Evolutionary conservation across 2,113 vertebrate species (phyloP), one percentile per base, ranked within the genome.

Genomic region (Sula dactylatra): DNA sequence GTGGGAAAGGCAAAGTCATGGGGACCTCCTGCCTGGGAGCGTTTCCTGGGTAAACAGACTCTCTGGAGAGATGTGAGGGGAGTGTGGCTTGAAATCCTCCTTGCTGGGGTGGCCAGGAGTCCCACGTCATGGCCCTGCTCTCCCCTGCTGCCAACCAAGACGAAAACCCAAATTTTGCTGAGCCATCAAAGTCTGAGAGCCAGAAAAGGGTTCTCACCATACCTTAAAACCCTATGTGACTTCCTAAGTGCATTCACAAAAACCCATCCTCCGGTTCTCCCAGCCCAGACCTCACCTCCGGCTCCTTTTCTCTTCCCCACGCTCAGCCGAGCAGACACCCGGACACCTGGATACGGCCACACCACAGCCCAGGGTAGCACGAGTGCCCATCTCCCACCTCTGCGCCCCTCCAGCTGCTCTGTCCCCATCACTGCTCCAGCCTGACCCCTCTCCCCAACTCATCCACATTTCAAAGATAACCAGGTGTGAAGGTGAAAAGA

Each of bases 151-250:
- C 32, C 31, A 54, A 2, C 10, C 29, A 27, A 32, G 36, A 59
- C 11, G 25, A 70, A 82, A 74, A 10, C 16, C 11, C 24, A 34
- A 1, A 25, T 19, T 61, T 36, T 47, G 2, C 25, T 87, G 59
- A 34, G 26, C 32, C 49, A 24, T 10, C n/a, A 6, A 62, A 26
- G 13, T 0, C 86, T 7, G 40, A 32, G 70, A 79, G 24, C 31
- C 36, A 11, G 0, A 0, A 1, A 10, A 14, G 52, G 9, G 3
- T 16, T 71, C 15, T 8, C 32, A 22, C 13, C 26, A 9, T 16
- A 9, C 29, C 62, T 47, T 36, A 64, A 45, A 72, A 3, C 32
- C 22, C 47, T 12, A 0, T 1, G 0, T 0, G 8, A 17, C 26
- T 22, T 26, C 26, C 16, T 4, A 3, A 31, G 13, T 0, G 1